Percentiles rank a stretch among this genome's conserved stretches.
Evolutionary conservation across 2,797 vertebrate genomes (phyloP).

Genomic region (Macrochelys suwanniensis): DNA sequence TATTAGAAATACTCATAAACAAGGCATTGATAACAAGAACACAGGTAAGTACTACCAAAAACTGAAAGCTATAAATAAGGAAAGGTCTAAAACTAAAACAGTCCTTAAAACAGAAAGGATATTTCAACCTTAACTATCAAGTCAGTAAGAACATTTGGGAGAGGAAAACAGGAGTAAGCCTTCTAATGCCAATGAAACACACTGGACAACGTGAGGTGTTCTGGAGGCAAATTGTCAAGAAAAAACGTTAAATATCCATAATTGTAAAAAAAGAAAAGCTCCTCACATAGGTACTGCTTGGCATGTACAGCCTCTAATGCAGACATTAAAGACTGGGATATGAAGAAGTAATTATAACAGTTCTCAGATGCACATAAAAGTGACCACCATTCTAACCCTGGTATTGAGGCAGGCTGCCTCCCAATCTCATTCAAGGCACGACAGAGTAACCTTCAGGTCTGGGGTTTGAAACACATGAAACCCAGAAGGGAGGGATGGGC

Average conservation of each 20-base stretch:
- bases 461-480: fast-evolving
- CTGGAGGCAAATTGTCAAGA: neutral
- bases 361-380: fast-evolving
- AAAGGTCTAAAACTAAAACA: neutral
- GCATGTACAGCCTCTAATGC: neutral
- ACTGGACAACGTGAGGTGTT: fast-evolving
- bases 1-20: neutral
- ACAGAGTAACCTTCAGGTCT: fast-evolving
- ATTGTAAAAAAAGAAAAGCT: neutral
- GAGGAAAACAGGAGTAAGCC: fast-evolving
- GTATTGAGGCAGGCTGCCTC: fast-evolving
- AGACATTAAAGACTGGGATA: neutral
- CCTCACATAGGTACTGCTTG: neutral
- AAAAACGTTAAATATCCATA: neutral
- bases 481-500: neutral
- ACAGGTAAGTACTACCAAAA: neutral
- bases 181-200: neutral
- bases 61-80: neutral
- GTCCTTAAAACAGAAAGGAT: neutral
- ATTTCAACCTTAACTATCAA: fast-evolving
- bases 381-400: fast-evolving
- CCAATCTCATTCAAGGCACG: fast-evolving
- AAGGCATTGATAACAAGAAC: neutral
- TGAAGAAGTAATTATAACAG: neutral
- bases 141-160: fast-evolving